Base-by-base conservation (phyloP, 2,113 vertebrate species). In the Menura novaehollandiae region DNA sequence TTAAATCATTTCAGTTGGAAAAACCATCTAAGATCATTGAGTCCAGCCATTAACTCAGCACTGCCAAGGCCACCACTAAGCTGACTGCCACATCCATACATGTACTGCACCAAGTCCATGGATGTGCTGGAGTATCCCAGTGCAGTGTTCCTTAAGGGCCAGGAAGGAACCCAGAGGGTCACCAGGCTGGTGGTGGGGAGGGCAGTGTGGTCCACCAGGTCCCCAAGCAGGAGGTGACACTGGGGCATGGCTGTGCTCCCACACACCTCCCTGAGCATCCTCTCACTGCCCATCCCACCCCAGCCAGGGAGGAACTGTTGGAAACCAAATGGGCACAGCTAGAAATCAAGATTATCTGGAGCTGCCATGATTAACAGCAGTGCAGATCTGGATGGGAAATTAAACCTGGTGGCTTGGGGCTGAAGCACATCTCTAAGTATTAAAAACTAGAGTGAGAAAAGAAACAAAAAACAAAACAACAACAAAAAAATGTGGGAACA, bases 351-450 rank as follows among this genome's bases (percentile, higher is more conserved):
- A 92, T 66, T 78, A 84, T 87, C 43, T 79, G 43, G 23, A 76
- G 81, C 58, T 15, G 2, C 62, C 37, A 6, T 18, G 49, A 88
- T 73, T 82, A 88, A 88, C 0, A 62, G 58, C 43, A 59, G 64
- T 3, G n/a, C 11, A 56, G 69, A 84, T 72, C 39, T 81, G 44
- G 37, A 83, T 0, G 15, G 63, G 82, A 95, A 93, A 91, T 89
- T 82, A 94, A 89, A 94, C 26, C 13, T 13, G 20, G 51, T 37
- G 90, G 64, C 83, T 92, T 8, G 2, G 59, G 79, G 82, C 47
- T 67, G n/a, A 88, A 92, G 41, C 22, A 93, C 41, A 37, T 74
- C 85, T 77, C 72, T 52, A 69, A 78, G 66, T 91, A 80, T 73
- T 74, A 81, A 63, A 89, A 89, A 77, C 3, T 37, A 68, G 47